Conservation (phyloP, 2,888 invertebrate genomes). For the Allacma fusca region DNA sequence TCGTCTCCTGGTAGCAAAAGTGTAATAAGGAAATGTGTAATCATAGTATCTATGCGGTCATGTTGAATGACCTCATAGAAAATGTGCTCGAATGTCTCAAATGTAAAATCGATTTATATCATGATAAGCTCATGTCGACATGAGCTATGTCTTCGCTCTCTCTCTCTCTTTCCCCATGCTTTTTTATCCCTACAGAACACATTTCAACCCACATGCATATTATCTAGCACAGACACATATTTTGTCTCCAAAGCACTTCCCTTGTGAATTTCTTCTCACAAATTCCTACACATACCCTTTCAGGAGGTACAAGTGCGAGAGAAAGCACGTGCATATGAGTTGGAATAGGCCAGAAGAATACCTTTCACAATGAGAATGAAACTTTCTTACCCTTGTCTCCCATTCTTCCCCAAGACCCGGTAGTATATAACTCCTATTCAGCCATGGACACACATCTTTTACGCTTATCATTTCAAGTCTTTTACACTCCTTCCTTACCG, state of each 20-base stretch:
- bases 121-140: constrained; percentile 26
- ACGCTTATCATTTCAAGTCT: constrained; percentile 11
- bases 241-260: background rate
- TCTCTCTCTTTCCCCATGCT: background rate
- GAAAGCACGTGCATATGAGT: too few relatives aligned
- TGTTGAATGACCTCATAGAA: constrained; percentile 11
- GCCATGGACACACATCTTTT: too few relatives aligned
- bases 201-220: background rate
- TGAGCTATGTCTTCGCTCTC: background rate
- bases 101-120: constrained; percentile 34
- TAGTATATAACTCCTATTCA: too few relatives aligned
- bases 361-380: too few relatives aligned
- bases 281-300: too few relatives aligned
- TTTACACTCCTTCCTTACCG: background rate
- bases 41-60: constrained; percentile 4
- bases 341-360: too few relatives aligned
- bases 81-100: constrained; percentile 19
- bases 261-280: too few relatives aligned
- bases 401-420: background rate
- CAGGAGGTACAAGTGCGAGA: too few relatives aligned
- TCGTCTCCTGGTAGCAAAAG: background rate
- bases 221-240: constrained; percentile 3
- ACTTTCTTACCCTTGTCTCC: too few relatives aligned
- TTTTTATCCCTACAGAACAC: background rate
- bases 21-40: constrained; percentile 16